Base-by-base conservation (phyloP, 2,113 vertebrate species). In the Leptosomus discolor region DNA sequence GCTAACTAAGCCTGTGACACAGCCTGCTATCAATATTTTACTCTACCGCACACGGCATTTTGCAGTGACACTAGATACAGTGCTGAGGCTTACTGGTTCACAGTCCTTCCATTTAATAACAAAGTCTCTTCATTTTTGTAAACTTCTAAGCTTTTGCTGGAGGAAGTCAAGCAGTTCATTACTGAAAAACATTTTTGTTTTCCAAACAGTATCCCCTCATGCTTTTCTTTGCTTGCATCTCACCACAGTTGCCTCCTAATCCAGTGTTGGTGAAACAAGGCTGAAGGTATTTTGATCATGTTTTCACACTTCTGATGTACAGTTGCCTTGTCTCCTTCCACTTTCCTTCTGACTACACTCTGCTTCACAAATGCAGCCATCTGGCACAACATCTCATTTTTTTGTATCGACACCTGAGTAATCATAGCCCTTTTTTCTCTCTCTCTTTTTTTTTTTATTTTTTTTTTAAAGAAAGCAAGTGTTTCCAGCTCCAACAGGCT, bases 201-300 rank as follows among this genome's bases (percentile, higher is more conserved):
- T 89, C 86, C 69, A 91, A 84, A 91, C 73, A 87, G 48, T 64
- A 79, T 82, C 69, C 69, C 57, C 74, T 89, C 43, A 13, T 90
- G 92, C 84, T 92, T 92, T 94, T 8, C 83, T 92, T 88, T 91
- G 76, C 95, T 84, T 93, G 75, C 60, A 84, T 92, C 83, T 94
- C 96, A 94, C 88, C 60, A 91, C 83, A 96, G 82, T 91, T 94
- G 86, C 64, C 83, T 97, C 77, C 83, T 95, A 77, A 94, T 81
- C 50, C 71, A 63, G 82, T 87, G 92, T 81, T 96, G 92, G 83
- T 91, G 80, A 97, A 97, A 94, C 88, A 93, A 96, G 80, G 88
- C 68, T 95, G 83, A 81, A 94, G 95, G 84, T 90, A 97, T 92
- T 96, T 97, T 93, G 82, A 90, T 92, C 79, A 60, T 93, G 83